Conservation (phyloP, 2,797 vertebrate genomes). For the Leuciscus waleckii region DNA sequence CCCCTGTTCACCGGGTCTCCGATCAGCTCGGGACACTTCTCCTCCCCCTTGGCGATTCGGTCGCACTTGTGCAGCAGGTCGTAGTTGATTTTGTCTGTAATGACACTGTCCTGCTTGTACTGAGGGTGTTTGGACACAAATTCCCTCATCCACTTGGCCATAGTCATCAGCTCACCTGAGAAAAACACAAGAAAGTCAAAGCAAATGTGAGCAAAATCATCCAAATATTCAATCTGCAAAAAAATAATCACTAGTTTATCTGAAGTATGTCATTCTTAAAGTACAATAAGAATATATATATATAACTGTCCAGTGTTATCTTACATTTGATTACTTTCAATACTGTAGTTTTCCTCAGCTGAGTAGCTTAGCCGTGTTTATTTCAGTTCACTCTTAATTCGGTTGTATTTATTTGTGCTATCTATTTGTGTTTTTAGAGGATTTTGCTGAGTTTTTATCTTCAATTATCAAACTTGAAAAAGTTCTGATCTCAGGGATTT, state of each 20-base stretch:
- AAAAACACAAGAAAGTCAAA: neutral
- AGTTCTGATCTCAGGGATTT: too few relatives aligned
- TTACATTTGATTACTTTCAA: too few relatives aligned
- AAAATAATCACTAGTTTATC: neutral
- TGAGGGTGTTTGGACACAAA: slow-evolving; percentile 89
- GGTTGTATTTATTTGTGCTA: too few relatives aligned
- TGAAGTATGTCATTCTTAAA: neutral
- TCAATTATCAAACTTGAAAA: too few relatives aligned
- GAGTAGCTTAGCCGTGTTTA: too few relatives aligned
- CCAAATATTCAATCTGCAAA: neutral
- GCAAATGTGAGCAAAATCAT: neutral
- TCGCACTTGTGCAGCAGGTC: slow-evolving; percentile 91
- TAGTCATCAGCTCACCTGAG: slow-evolving; percentile 95
- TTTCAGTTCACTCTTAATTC: too few relatives aligned
- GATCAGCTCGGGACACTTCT: slow-evolving; percentile 90
- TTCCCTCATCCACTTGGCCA: slow-evolving; percentile 96
- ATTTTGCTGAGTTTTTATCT: too few relatives aligned
- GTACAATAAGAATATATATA: too few relatives aligned
- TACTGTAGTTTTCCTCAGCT: too few relatives aligned
- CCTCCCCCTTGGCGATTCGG: slow-evolving; percentile 86
- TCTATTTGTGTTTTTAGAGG: too few relatives aligned
- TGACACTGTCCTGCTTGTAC: slow-evolving; percentile 95
- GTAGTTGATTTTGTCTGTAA: slow-evolving; percentile 95
- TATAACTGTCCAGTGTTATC: too few relatives aligned
- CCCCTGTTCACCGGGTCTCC: slow-evolving; percentile 86